phyloP scores from a whole-genome alignment of 2,888 invertebrate species.

The Mycogona germanica region DNA sequence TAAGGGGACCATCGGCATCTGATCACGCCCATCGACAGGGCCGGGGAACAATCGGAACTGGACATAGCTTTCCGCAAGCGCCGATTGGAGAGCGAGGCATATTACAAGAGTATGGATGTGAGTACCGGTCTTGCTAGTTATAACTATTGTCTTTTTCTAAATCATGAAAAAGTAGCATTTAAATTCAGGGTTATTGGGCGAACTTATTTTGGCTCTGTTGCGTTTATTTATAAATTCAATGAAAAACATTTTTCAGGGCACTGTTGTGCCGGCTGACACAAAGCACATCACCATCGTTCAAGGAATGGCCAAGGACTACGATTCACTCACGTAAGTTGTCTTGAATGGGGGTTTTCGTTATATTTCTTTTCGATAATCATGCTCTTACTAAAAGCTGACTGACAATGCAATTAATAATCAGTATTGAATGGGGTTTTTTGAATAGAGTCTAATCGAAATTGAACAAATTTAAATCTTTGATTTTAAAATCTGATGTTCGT shows the following conservation, averaged over 20 bases:
- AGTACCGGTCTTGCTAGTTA: slow-evolving; percentile 11
- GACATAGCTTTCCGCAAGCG: slow-evolving; percentile 19
- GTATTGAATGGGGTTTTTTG: background rate
- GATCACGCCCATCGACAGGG: slow-evolving; percentile 18
- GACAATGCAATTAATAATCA: background rate
- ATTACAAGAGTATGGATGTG: slow-evolving; percentile 16
- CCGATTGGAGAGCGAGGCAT: slow-evolving; percentile 20
- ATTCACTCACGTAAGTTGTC: slow-evolving; percentile 66
- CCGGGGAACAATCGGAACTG: slow-evolving; percentile 19
- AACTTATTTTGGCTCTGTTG: too few species aligned
- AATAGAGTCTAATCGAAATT: too few species aligned
- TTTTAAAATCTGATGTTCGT: too few species aligned
- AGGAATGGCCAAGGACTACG: slow-evolving; percentile 78
- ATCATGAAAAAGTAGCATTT: background rate
- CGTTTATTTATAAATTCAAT: background rate
- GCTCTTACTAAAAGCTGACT: background rate
- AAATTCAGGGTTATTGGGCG: too few species aligned
- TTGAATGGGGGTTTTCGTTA: too few species aligned
- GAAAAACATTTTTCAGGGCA: background rate
- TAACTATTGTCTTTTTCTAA: background rate
- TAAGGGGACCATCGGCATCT: slow-evolving; percentile 21
- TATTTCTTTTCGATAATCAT: background rate
- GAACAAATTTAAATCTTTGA: too few species aligned
- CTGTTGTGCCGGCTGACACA: slow-evolving; percentile 8
- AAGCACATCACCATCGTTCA: slow-evolving; percentile 29